These are phyloP conservation scores for Tetramorium bicarinatum DNA, from an alignment of 2,888 invertebrate genomes.

Conservation along the genomic window DNA sequence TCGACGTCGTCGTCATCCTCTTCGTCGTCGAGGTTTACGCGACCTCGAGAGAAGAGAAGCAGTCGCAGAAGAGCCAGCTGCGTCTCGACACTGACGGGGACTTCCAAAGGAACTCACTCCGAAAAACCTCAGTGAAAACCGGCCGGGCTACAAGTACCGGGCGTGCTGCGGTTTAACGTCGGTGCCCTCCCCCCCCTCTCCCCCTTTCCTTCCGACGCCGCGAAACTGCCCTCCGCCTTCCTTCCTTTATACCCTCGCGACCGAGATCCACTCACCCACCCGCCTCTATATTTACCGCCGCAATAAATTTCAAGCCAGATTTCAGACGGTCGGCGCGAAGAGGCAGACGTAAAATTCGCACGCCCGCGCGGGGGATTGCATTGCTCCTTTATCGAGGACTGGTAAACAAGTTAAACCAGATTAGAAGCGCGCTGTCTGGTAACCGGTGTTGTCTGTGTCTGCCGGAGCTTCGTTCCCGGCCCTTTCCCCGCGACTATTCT, in stretches of 20 bases:
- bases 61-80: slow-evolving; percentile 60
- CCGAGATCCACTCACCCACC: slow-evolving; percentile 49
- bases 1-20: slow-evolving; percentile 45
- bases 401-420: slow-evolving; percentile 84
- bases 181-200: not conserved
- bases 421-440: slow-evolving; percentile 72
- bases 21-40: slow-evolving; percentile 59
- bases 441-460: slow-evolving; percentile 58
- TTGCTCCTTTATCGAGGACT: slow-evolving; percentile 80
- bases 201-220: slow-evolving; percentile 13
- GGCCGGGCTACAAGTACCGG: slow-evolving; percentile 61
- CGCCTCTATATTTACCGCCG: slow-evolving; percentile 76
- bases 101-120: slow-evolving; percentile 39
- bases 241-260: slow-evolving; percentile 22
- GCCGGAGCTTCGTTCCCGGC: slow-evolving; percentile 12
- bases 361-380: slow-evolving; percentile 71
- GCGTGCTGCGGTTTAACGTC: slow-evolving; percentile 52
- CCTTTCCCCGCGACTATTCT: slow-evolving; percentile 36
- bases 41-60: slow-evolving; percentile 36
- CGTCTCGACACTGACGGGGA: slow-evolving; percentile 27
- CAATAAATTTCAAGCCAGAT: slow-evolving; percentile 81
- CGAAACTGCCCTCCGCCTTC: not conserved
- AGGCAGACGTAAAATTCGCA: slow-evolving; percentile 67
- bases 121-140: slow-evolving; percentile 61
- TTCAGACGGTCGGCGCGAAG: slow-evolving; percentile 63